Evolutionary conservation across 1,140 invertebrate genomes (phyloP).

Genomic region (Platyura marginata): DNA sequence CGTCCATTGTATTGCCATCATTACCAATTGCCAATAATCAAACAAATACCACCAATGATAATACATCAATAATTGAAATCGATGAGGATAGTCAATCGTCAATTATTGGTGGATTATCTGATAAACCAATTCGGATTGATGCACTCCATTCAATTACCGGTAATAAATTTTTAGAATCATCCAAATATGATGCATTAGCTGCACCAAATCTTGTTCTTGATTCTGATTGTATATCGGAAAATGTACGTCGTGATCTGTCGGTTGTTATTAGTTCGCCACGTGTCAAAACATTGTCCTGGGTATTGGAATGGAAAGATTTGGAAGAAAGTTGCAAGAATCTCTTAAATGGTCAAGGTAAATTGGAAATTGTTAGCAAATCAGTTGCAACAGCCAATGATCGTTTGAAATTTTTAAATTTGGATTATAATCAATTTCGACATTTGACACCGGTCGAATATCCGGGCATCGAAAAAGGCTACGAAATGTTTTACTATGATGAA

Average conservation of each 20-base stretch:
- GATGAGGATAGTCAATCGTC: neutral
- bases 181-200: neutral
- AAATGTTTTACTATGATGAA: neutral
- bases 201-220: slow-evolving; percentile 1
- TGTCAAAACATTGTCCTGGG: slow-evolving; percentile 34
- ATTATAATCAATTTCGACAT: slow-evolving; percentile 25
- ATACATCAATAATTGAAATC: neutral
- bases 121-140: neutral
- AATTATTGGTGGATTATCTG: neutral
- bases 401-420: slow-evolving; percentile 15
- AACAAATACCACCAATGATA: neutral
- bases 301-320: slow-evolving; percentile 28
- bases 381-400: slow-evolving; percentile 23
- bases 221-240: neutral
- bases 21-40: neutral
- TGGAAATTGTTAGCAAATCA: slow-evolving; percentile 10
- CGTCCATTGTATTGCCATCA: neutral
- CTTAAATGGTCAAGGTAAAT: neutral
- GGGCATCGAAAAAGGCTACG: slow-evolving; percentile 3
- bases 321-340: neutral
- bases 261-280: slow-evolving; percentile 33
- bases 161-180: neutral
- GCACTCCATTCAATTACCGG: neutral
- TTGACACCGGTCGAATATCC: slow-evolving; percentile 15
- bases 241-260: slow-evolving; percentile 34